phyloP scores from a whole-genome alignment of 2,113 vertebrate species.

The Sinocyclocheilus maitianheensis region DNA sequence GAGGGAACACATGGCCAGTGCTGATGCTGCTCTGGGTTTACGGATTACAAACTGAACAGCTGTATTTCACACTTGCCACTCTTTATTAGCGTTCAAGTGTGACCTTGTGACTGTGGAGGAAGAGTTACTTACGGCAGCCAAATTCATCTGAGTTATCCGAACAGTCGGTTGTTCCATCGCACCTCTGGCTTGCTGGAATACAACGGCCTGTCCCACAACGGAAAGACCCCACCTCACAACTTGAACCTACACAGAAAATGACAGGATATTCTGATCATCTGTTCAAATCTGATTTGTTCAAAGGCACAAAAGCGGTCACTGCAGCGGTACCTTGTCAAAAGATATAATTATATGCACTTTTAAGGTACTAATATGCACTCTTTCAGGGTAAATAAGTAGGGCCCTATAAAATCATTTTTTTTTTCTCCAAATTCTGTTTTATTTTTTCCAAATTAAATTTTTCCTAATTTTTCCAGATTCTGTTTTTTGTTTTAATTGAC shows the following conservation, averaged over 20 bases:
- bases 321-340: neutral
- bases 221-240: slow-evolving; percentile 82
- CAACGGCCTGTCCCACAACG: slow-evolving; percentile 86
- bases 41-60: neutral
- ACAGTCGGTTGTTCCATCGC: slow-evolving; percentile 90
- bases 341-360: neutral
- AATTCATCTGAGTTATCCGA: slow-evolving; percentile 86
- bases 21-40: neutral
- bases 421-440: too few species aligned
- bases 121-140: slow-evolving; percentile 86
- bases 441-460: too few species aligned
- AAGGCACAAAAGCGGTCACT: neutral
- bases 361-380: neutral
- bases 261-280: slow-evolving; percentile 23
- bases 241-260: slow-evolving; percentile 63
- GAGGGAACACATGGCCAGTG: too few species aligned
- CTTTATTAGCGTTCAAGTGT: neutral
- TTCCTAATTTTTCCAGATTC: too few species aligned
- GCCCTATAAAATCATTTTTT: neutral
- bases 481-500: neutral
- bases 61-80: neutral
- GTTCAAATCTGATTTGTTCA: neutral
- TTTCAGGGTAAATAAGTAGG: neutral
- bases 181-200: slow-evolving; percentile 85
- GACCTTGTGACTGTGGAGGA: neutral